phyloP scores from a whole-genome alignment of 1,140 invertebrate species.

The Uloborus diversus region DNA sequence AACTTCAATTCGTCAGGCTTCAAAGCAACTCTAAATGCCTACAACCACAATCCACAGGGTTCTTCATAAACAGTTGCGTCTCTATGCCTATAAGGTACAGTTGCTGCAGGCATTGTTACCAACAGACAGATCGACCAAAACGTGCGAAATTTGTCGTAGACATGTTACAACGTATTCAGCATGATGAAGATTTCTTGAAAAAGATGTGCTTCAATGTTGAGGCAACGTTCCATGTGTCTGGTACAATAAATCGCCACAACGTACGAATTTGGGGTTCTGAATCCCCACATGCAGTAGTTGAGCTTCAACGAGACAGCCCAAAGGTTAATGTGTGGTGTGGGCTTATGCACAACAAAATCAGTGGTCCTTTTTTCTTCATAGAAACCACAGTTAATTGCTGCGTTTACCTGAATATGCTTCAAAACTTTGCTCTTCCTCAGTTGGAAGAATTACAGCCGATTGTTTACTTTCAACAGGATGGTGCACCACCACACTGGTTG shows the following conservation, averaged over 20 bases:
- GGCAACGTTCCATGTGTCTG: too few species aligned
- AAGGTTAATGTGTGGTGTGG: not conserved
- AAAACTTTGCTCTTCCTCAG: slow-evolving; percentile 5
- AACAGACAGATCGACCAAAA: not conserved
- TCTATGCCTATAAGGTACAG: not conserved
- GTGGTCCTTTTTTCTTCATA: not conserved
- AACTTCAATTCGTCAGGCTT: not conserved
- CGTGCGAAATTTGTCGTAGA: not conserved
- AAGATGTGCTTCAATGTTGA: not conserved
- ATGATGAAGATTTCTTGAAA: too few species aligned
- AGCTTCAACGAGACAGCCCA: not conserved
- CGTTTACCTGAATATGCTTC: slow-evolving; percentile 16
- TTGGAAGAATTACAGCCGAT: slow-evolving; percentile 4
- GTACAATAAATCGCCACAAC: not conserved
- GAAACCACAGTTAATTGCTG: not conserved
- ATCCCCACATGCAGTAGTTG: not conserved
- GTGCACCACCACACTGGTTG: slow-evolving; percentile 34
- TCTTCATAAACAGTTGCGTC: not conserved
- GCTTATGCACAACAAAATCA: not conserved
- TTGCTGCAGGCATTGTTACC: not conserved
- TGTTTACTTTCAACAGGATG: slow-evolving; percentile 56
- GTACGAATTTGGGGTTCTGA: not conserved
- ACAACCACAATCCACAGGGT: not conserved
- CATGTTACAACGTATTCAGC: not conserved
- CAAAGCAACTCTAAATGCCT: not conserved